Evolutionary conservation across 2,888 invertebrate species (phyloP).

Genomic region (Machimus atricapillus): DNA sequence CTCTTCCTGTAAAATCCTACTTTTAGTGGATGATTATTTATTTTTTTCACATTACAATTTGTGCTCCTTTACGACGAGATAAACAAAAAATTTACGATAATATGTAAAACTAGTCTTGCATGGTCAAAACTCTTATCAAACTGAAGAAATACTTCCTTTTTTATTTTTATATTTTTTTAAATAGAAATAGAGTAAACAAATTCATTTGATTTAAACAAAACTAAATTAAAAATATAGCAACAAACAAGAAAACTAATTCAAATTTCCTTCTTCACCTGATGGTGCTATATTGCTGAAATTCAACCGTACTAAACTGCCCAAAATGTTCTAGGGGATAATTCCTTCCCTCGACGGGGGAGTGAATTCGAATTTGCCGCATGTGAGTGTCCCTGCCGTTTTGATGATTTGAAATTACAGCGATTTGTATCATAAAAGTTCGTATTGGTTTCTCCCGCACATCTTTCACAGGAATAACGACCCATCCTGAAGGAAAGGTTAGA

Average conservation of each 20-base stretch:
- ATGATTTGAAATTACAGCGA: constrained; percentile 96
- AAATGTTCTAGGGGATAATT: constrained; percentile 70
- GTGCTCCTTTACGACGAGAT: too few relatives aligned
- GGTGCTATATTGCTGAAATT: constrained; percentile 82
- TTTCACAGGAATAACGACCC: constrained; percentile 93
- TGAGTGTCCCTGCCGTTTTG: constrained; percentile 99
- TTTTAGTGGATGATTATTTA: too few relatives aligned
- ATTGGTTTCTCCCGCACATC: constrained; percentile 87
- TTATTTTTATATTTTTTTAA: too few relatives aligned
- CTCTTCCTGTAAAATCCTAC: too few relatives aligned
- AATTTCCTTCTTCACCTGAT: constrained; percentile 67
- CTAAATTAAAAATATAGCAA: too few relatives aligned
- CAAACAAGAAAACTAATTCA: neutral
- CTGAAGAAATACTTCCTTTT: too few relatives aligned
- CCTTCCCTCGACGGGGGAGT: constrained; percentile 77
- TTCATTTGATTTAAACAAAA: neutral
- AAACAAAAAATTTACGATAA: too few relatives aligned
- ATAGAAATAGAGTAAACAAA: neutral
- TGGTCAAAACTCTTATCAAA: too few relatives aligned
- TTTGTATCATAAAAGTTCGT: constrained; percentile 95
- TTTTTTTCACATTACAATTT: too few relatives aligned
- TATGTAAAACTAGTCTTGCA: too few relatives aligned
- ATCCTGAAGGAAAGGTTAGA: constrained; percentile 68
- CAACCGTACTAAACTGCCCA: constrained; percentile 81
- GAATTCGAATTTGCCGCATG: constrained; percentile 95